A percentile compares a stretch with the other conserved stretches of the same genome.
These are phyloP conservation scores for Rhineura floridana DNA, from an alignment of 2,113 vertebrate genomes.

Conservation along the genomic window DNA sequence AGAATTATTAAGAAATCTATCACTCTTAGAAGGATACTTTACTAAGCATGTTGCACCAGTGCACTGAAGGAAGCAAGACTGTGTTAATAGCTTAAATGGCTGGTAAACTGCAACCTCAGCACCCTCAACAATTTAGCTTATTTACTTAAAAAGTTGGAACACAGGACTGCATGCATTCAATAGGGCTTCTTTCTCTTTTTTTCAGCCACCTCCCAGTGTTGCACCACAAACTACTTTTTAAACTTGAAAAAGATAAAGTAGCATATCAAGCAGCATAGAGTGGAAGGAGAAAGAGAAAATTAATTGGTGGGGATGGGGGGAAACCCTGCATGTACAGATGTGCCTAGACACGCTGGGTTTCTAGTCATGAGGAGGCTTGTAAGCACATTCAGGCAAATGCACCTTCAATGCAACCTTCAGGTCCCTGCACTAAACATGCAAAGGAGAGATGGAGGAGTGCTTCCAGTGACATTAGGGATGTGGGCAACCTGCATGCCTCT, in stretches of 20 bases:
- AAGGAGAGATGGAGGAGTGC: no score
- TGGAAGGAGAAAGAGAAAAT: no score
- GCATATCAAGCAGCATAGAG: neutral
- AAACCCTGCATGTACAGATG: no score
- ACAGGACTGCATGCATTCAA: neutral
- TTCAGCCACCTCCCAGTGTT: neutral
- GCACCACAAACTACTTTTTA: neutral
- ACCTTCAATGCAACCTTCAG: no score
- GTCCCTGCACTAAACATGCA: no score
- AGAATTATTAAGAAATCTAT: neutral
- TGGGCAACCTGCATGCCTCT: no score
- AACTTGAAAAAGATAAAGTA: neutral
- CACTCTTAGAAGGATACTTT: neutral
- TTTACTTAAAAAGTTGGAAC: neutral
- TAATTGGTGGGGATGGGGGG: neutral
- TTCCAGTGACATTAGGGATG: no score
- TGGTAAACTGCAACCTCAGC: neutral
- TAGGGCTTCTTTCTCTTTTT: neutral
- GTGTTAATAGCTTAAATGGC: neutral
- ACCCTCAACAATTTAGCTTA: neutral
- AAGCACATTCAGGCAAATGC: no score
- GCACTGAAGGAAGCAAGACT: neutral
- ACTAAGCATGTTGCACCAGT: neutral
- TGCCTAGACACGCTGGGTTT: neutral
- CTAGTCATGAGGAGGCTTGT: neutral